phyloP scores from a whole-genome alignment of 2,888 invertebrate species.

The Ethmia dodecea region DNA sequence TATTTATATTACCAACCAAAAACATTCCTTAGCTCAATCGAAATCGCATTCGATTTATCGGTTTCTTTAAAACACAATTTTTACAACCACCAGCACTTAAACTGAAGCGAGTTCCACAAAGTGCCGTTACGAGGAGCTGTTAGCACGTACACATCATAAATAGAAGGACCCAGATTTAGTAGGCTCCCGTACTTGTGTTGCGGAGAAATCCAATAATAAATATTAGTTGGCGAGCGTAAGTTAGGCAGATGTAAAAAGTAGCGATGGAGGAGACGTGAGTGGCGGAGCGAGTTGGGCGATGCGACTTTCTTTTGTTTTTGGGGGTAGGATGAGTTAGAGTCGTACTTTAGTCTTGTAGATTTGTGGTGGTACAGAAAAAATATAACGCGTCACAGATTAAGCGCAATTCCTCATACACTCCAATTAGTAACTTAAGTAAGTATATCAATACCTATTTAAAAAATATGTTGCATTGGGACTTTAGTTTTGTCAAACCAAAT shows the following conservation, averaged over 20 bases:
- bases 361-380: no score
- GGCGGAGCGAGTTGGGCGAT: not conserved
- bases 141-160: conserved; percentile 45
- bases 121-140: conserved; percentile 17
- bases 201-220: conserved; percentile 40
- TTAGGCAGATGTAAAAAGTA: not conserved
- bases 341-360: no score
- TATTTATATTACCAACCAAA: no score
- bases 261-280: not conserved
- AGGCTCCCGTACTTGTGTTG: conserved; percentile 33
- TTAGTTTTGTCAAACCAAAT: no score
- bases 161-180: conserved; percentile 39
- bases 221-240: conserved; percentile 27
- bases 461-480: no score
- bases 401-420: no score
- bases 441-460: no score
- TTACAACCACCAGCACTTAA: conserved; percentile 8
- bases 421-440: no score
- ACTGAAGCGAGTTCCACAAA: conserved; percentile 4
- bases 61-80: conserved; percentile 10
- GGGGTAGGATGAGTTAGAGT: no score
- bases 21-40: no score
- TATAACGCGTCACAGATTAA: no score
- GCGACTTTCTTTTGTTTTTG: not conserved
- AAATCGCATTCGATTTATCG: conserved; percentile 5